Base-by-base conservation (phyloP, 2,797 vertebrate species). In the Poecile montanus region DNA sequence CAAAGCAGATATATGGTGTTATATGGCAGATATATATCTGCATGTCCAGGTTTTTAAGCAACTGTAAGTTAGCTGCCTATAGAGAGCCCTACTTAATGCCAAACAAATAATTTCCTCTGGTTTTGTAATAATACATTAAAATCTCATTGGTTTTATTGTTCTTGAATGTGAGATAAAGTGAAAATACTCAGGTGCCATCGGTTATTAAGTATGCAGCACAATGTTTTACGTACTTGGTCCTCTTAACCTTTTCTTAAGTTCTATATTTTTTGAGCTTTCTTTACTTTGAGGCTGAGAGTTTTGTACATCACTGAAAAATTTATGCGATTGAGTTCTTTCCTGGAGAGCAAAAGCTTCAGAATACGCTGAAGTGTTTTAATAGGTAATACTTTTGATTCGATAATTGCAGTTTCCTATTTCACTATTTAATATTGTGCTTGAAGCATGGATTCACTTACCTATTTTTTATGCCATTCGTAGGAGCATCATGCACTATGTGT, bases 141-240 rank as follows among this genome's bases (percentile, higher is more conserved):
- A 51, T 63, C 4, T 36, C 26, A 38, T 75, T 57, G 14, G 1
- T 71, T 81, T 80, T 83, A 15, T 77, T 66, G 30, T 34, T 83
- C 18, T 54, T 77, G 20, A 29, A 18, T 67, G 17, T 57, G 32
- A 74, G 26, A 47, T 81, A 47, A 84, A 7, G 26, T 85, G 26
- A 73, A 80, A 87, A 78, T 72, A 36, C 45, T 66, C 17, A 32
- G 17, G 13, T 50, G 6, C 3, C 10, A 8, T 34, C 13, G 2
- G 6, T 81, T 83, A n/a, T 74, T 87, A 82, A 51, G 14, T 57
- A 29, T 42, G 12, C 21, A 56, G 36, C 11, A 26, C 32, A 40
- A 5, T 25, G 22, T 67, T 77, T 81, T 58, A 42, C 0, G 0
- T 54, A 32, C 16, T 25, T 1, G 6, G 10, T 54, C 14, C 12